Evolutionary conservation across 2,888 invertebrate genomes (phyloP), one percentile per base, ranked within the genome.

Genomic region (Eupelmus urozonus): DNA sequence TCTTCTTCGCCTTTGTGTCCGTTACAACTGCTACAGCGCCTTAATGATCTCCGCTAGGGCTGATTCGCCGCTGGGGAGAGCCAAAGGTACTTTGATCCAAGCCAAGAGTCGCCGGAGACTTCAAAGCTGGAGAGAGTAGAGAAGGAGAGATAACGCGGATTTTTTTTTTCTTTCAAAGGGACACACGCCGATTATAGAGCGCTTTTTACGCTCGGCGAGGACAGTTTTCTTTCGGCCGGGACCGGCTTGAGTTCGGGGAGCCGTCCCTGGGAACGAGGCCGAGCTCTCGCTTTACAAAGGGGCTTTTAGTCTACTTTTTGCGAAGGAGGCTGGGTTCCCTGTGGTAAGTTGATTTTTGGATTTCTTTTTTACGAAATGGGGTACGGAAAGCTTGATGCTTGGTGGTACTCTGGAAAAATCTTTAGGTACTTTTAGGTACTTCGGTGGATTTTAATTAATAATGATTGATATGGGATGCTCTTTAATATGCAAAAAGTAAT

Each of bases 21-120:
- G n/a, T n/a, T 34, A 34, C 5, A 5, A 34, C 34, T 34, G 9
- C 34, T 34, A 34, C 9, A 3, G 34, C 11, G 42, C 69, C 69
- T 69, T 76, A 69, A 76, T 69, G 53, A 69, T 69, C 59, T 5
- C 27, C 53, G 42, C 42, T 18, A 11, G n/a, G 34, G 67, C 34
- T 34, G 3, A 34, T 34, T 34, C 9, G 9, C 34, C 9, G 45
- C 25, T 13, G 27, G 18, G 40, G 27, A n/a, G 59, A 40, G 55
- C 42, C 9, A n/a, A n/a, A n/a, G n/a, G 60, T 62, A 55, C 69
- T 69, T 70, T 70, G 70, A 76, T 70, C 70, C 57, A 57, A 49
- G 51, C 75, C 27, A 63, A 63, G 63, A 63, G 49, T 63, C 25
- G 42, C 16, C 45, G 16, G 34, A 29, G 53, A 53, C 75, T 69